Conservation (phyloP, 2,113 vertebrate genomes). For the Cottus gobio region DNA sequence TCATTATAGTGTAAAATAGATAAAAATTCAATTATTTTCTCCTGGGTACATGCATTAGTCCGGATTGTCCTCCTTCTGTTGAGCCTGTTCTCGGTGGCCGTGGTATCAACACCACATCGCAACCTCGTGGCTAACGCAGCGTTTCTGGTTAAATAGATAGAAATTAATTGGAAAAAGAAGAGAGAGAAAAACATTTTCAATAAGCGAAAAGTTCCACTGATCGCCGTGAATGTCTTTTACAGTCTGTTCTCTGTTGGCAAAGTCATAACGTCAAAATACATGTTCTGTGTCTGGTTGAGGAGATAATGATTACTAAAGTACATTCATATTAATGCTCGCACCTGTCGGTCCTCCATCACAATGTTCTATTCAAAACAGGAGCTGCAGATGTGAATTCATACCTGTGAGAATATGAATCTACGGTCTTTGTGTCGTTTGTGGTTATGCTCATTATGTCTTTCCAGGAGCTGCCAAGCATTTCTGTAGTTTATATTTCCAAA, state of each 20-base stretch:
- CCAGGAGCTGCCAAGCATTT: background rate
- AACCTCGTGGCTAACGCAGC: conserved; percentile 37
- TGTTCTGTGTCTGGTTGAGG: conserved; percentile 18
- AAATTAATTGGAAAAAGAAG: conserved; percentile 33
- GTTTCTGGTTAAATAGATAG: conserved; percentile 44
- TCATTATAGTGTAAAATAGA: conserved; percentile 77
- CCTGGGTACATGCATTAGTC: conserved; percentile 61
- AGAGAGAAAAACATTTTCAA: background rate
- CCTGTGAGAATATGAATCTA: background rate
- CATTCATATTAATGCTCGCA: background rate
- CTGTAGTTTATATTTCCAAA: background rate
- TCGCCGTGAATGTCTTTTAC: conserved; percentile 29
- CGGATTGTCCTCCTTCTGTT: conserved; percentile 43
- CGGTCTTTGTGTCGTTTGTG: background rate
- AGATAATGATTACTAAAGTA: conserved; percentile 41
- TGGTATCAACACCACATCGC: conserved; percentile 55
- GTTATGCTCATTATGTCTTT: background rate
- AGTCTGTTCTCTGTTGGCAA: conserved; percentile 4
- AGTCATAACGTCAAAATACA: conserved; percentile 24
- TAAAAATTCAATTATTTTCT: conserved; percentile 80
- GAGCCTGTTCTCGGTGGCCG: conserved; percentile 45
- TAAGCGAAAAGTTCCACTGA: conserved; percentile 38
- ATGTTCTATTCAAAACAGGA: background rate
- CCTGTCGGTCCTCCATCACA: conserved; percentile 10
- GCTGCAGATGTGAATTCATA: background rate